Percentiles rank a stretch among this genome's conserved stretches.
phyloP scores from a whole-genome alignment of 2,888 invertebrate genomes.

The Therioaphis trifolii region DNA sequence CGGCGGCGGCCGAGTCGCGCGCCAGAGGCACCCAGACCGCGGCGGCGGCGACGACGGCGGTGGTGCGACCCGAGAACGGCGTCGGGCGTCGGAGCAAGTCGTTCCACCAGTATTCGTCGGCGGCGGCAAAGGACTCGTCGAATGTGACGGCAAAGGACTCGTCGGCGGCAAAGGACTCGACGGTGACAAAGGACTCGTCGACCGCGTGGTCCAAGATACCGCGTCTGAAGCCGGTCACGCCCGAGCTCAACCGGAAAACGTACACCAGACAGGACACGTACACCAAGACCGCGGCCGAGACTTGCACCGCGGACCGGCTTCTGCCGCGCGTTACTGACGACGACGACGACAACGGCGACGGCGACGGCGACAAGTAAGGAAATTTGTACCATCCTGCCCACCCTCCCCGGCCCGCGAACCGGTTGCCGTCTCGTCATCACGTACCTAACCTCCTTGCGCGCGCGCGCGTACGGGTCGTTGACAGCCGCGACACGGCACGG shows the following conservation, averaged over 20 bases:
- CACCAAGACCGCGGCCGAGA: constrained; percentile 52
- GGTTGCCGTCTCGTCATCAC: neutral
- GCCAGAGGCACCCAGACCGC: neutral
- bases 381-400: neutral
- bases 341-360: neutral
- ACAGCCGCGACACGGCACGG: neutral
- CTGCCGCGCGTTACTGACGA: neutral
- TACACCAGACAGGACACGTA: constrained; percentile 69
- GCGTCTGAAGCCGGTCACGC: constrained; percentile 38
- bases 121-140: neutral
- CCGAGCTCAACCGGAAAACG: constrained; percentile 66
- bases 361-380: constrained; percentile 22
- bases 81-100: constrained; percentile 49
- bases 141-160: too few relatives aligned
- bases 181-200: neutral
- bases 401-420: neutral
- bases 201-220: constrained; percentile 47
- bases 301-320: constrained; percentile 16
- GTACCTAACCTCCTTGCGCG: too few relatives aligned
- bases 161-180: neutral
- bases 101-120: constrained; percentile 51
- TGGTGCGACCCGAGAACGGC: too few relatives aligned
- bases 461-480: constrained; percentile 1
- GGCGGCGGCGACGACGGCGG: neutral
- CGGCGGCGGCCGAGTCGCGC: neutral